These are phyloP conservation scores for Neopipo cinnamomea DNA, from an alignment of 2,113 vertebrate genomes.

Conservation along the genomic window DNA sequence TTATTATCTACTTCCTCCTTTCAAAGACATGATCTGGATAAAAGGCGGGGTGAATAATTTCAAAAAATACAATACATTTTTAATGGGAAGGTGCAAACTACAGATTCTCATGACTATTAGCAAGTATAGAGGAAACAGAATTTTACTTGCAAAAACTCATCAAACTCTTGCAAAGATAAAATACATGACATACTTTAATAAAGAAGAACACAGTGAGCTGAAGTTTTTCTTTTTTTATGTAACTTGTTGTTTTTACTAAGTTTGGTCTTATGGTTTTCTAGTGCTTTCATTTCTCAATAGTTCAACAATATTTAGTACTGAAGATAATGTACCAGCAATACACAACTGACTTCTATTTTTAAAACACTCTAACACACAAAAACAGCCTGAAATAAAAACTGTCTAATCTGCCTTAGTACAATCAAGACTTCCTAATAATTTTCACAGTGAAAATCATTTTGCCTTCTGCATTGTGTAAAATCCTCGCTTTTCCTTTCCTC, in stretches of 20 bases:
- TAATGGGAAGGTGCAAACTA: slow-evolving; percentile 87
- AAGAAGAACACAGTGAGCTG: slow-evolving; percentile 64
- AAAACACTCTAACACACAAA: not conserved
- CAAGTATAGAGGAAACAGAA: slow-evolving; percentile 84
- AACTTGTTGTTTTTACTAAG: slow-evolving; percentile 76
- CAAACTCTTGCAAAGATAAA: slow-evolving; percentile 80
- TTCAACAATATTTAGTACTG: slow-evolving; percentile 37
- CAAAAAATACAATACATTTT: slow-evolving; percentile 89
- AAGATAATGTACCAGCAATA: not conserved
- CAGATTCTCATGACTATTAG: slow-evolving; percentile 88
- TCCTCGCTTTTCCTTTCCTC: not conserved
- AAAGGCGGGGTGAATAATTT: slow-evolving; percentile 93
- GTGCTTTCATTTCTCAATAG: slow-evolving; percentile 54
- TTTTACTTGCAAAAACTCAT: slow-evolving; percentile 86
- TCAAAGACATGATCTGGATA: slow-evolving; percentile 95
- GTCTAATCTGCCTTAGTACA: not conserved
- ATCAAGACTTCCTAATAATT: not conserved
- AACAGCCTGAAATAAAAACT: not conserved
- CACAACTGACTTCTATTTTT: slow-evolving; percentile 32
- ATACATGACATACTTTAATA: slow-evolving; percentile 77
- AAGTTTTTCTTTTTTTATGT: slow-evolving; percentile 68
- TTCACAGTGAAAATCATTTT: not conserved
- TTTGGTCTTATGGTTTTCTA: slow-evolving; percentile 46
- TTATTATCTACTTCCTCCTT: slow-evolving; percentile 97
- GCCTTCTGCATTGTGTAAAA: not conserved